These are phyloP conservation scores for Neosalanx taihuensis DNA, from an alignment of 2,797 vertebrate genomes.

Conservation along the genomic window DNA sequence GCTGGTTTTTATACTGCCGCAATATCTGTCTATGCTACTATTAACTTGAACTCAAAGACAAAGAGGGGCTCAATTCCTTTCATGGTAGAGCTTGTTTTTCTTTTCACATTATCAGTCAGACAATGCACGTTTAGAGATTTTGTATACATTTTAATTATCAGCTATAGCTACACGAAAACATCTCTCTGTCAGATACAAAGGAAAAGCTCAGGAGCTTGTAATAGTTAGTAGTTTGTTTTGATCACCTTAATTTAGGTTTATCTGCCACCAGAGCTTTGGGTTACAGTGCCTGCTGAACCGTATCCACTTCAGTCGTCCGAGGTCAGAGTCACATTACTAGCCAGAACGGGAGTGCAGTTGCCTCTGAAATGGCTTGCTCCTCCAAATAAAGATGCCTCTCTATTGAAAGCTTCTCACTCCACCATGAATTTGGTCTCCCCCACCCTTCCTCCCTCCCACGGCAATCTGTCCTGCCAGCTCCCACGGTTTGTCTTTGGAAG, in stretches of 20 bases:
- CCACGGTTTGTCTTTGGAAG: conserved; percentile 94
- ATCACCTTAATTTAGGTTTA: conserved; percentile 59
- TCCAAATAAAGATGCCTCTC: conserved; percentile 78
- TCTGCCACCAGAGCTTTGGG: conserved; percentile 51
- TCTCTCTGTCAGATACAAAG: background rate
- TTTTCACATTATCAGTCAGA: background rate
- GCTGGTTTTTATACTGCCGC: background rate
- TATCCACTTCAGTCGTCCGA: conserved; percentile 62
- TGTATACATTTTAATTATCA: background rate
- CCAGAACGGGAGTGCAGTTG: conserved; percentile 63
- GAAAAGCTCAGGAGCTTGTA: conserved; percentile 14
- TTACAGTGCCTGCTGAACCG: conserved; percentile 61
- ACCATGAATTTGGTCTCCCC: conserved; percentile 56
- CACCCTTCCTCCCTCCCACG: conserved; percentile 57
- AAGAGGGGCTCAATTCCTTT: background rate
- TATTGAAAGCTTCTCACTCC: conserved; percentile 69
- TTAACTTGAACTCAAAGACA: background rate
- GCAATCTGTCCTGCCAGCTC: conserved; percentile 81
- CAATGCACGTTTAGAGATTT: background rate
- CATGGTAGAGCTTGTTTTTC: background rate
- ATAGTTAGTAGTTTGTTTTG: conserved; percentile 62
- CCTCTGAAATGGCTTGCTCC: conserved; percentile 68
- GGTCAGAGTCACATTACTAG: conserved; percentile 67
- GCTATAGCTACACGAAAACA: background rate
- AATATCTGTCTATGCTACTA: background rate